These are phyloP conservation scores for Lycia hirtaria DNA, from an alignment of 2,888 invertebrate genomes.

Conservation along the genomic window DNA sequence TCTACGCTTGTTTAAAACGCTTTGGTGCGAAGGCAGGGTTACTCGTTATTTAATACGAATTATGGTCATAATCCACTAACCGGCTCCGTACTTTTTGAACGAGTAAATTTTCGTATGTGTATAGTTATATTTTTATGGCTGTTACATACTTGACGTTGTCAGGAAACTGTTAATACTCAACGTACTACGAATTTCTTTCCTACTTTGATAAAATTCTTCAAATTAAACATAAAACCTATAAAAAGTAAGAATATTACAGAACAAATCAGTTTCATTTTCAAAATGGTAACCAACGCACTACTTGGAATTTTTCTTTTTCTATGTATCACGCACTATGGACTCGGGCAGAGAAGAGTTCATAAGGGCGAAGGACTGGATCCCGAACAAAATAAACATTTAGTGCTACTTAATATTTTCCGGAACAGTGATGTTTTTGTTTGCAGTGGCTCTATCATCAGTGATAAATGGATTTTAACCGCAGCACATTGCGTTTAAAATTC, in stretches of 20 bases:
- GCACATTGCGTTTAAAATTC: not conserved
- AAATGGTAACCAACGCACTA: constrained; percentile 2
- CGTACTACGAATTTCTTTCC: not conserved
- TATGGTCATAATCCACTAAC: too few species aligned
- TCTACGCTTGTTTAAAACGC: too few species aligned
- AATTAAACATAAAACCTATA: not conserved
- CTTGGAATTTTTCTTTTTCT: not conserved
- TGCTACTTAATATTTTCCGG: constrained; percentile 13
- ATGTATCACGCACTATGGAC: not conserved
- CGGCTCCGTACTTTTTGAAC: too few species aligned
- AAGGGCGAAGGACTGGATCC: not conserved
- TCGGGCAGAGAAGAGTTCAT: not conserved
- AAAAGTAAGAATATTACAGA: not conserved
- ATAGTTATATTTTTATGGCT: too few species aligned
- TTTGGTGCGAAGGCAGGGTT: too few species aligned
- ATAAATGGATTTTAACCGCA: not conserved
- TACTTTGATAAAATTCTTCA: constrained; percentile 1
- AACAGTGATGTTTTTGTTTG: not conserved
- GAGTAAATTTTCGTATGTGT: too few species aligned
- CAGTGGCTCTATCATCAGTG: not conserved
- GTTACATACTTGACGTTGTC: too few species aligned
- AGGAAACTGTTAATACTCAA: too few species aligned
- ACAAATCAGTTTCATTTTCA: not conserved
- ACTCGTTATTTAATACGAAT: too few species aligned
- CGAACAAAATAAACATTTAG: constrained; percentile 42